These are phyloP conservation scores for Lasioglossum lativentre DNA, from an alignment of 2,888 invertebrate species.

Conservation along the genomic window DNA sequence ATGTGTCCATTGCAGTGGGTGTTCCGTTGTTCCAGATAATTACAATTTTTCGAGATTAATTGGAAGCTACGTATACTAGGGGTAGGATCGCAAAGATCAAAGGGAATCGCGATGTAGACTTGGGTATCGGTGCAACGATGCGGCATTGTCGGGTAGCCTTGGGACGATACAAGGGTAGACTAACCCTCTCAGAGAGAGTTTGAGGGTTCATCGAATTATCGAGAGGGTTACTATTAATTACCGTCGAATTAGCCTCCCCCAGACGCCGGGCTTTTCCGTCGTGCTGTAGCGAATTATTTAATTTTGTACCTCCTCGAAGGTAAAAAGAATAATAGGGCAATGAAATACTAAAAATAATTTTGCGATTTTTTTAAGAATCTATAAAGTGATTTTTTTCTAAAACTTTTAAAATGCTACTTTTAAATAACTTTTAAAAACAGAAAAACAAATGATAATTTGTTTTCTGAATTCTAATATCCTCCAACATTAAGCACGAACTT, in stretches of 20 bases:
- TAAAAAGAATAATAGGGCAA: background rate
- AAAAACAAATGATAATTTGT: too few relatives aligned
- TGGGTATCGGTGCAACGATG: constrained; percentile 45
- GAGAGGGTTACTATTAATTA: constrained; percentile 75
- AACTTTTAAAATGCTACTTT: background rate
- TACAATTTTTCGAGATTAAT: constrained; percentile 33
- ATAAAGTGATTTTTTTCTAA: background rate
- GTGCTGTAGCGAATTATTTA: background rate
- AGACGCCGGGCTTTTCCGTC: constrained; percentile 37
- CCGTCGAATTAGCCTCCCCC: constrained; percentile 59
- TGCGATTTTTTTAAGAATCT: background rate
- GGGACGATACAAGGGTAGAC: constrained; percentile 53
- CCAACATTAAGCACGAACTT: too few relatives aligned
- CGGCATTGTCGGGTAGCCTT: constrained; percentile 49
- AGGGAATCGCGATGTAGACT: constrained; percentile 37
- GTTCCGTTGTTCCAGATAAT: background rate
- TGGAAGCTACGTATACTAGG: constrained; percentile 23
- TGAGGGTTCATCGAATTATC: constrained; percentile 70
- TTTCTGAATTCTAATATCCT: too few relatives aligned
- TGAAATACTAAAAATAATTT: background rate
- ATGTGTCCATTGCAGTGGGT: background rate
- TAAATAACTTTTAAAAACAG: too few relatives aligned
- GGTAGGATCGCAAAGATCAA: constrained; percentile 39
- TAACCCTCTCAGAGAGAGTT: constrained; percentile 48
- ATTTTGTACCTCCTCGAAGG: background rate